phyloP scores from a whole-genome alignment of 2,888 invertebrate species.

The Drosophila longiperda region DNA sequence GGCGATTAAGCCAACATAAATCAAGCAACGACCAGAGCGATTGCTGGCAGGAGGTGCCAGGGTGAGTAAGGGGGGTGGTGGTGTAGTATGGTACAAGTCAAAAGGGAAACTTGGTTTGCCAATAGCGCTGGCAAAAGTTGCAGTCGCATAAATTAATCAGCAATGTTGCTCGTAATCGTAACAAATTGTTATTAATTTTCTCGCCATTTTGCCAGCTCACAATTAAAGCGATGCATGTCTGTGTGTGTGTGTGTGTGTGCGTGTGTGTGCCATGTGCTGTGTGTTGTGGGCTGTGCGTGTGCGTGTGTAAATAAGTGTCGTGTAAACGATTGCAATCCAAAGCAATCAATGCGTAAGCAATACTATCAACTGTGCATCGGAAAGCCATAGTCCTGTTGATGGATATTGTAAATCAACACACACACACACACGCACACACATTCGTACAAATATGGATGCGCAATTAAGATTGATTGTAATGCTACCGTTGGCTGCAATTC shows the following conservation, averaged over 20 bases:
- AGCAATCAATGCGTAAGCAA: slow-evolving; percentile 58
- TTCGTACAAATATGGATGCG: slow-evolving; percentile 21
- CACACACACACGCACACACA: slow-evolving; percentile 6
- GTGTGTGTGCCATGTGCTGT: no score
- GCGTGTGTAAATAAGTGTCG: slow-evolving; percentile 29
- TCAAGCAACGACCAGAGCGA: slow-evolving; percentile 38
- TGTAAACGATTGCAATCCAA: slow-evolving; percentile 72
- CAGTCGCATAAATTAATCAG: slow-evolving; percentile 64
- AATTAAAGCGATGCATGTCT: slow-evolving; percentile 39
- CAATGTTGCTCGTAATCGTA: slow-evolving; percentile 51
- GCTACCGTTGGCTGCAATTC: slow-evolving; percentile 19
- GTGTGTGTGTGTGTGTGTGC: background rate
- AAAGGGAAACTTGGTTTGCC: slow-evolving; percentile 27
- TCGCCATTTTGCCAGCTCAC: slow-evolving; percentile 59
- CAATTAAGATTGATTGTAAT: slow-evolving; percentile 71
- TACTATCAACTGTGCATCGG: slow-evolving; percentile 21
- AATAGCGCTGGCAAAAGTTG: slow-evolving; percentile 46
- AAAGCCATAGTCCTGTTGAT: background rate
- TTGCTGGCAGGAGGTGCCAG: background rate
- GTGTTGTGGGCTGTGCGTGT: no score
- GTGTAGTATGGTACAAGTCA: background rate
- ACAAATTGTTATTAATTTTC: slow-evolving; percentile 72
- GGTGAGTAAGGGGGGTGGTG: background rate
- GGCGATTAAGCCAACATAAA: slow-evolving; percentile 53
- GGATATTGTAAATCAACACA: slow-evolving; percentile 9